phyloP scores from a whole-genome alignment of 2,888 invertebrate species.

The Leptura quadrifasciata region DNA sequence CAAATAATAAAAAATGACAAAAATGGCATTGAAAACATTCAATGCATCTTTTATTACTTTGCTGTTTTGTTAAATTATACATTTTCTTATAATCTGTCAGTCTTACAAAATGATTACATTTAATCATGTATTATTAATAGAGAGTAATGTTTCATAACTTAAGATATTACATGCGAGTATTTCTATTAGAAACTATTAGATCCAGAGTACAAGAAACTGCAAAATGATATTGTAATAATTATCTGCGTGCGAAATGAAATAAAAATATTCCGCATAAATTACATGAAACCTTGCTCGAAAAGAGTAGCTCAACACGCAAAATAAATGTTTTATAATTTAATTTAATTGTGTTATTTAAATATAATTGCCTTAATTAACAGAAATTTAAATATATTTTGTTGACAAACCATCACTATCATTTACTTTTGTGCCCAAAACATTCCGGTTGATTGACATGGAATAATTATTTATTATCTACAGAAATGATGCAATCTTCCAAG shows the following conservation, averaged over 20 bases:
- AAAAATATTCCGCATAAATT: conserved; percentile 17
- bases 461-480: not conserved
- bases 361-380: not conserved
- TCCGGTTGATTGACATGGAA: not conserved
- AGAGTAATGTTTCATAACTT: not conserved
- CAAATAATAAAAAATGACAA: too few species aligned
- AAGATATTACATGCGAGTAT: not conserved
- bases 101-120: not conserved
- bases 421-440: not conserved
- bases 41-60: not conserved
- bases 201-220: not conserved
- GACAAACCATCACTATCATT: conserved; percentile 1
- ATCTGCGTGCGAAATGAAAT: not conserved
- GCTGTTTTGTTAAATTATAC: not conserved
- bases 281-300: conserved; percentile 22
- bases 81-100: not conserved
- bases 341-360: conserved; percentile 20
- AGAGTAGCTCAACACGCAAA: conserved; percentile 9
- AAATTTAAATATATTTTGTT: not conserved
- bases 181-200: not conserved
- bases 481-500: not conserved
- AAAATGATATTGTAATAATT: conserved; percentile 5
- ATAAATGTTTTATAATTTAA: conserved; percentile 16
- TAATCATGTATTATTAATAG: not conserved
- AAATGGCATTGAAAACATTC: too few species aligned